Percentiles rank a stretch among this genome's conserved stretches.
Evolutionary conservation across 2,888 invertebrate genomes (phyloP).

Genomic region (Aproaerema taeniolella): DNA sequence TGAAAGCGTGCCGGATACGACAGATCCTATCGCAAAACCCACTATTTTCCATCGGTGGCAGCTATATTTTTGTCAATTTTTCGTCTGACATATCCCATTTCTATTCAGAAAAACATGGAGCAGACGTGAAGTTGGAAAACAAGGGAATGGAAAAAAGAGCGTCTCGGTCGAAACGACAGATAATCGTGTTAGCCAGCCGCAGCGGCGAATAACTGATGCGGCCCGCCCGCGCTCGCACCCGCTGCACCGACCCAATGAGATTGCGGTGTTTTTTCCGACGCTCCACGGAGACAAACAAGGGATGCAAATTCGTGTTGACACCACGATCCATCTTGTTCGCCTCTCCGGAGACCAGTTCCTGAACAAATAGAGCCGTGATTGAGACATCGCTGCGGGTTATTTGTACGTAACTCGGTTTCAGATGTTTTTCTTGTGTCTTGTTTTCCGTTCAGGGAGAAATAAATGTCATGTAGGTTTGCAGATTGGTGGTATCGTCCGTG

Average conservation of each 20-base stretch:
- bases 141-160: slow-evolving; percentile 72
- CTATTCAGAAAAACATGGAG: slow-evolving; percentile 73
- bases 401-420: slow-evolving; percentile 38
- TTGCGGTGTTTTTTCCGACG: slow-evolving; percentile 70
- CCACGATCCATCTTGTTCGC: slow-evolving; percentile 75
- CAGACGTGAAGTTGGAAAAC: slow-evolving; percentile 73
- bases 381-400: slow-evolving; percentile 56
- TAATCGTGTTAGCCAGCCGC: slow-evolving; percentile 74
- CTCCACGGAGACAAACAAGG: slow-evolving; percentile 71
- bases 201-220: slow-evolving; percentile 69
- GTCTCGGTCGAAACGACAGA: slow-evolving; percentile 71
- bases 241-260: slow-evolving; percentile 71
- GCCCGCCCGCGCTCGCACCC: slow-evolving; percentile 33
- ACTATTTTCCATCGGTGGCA: slow-evolving; percentile 66
- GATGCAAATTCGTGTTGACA: slow-evolving; percentile 78
- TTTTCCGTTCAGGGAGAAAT: slow-evolving; percentile 33
- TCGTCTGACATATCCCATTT: slow-evolving; percentile 75
- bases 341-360: slow-evolving; percentile 66
- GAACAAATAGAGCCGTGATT: slow-evolving; percentile 70
- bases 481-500: slow-evolving; percentile 14
- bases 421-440: slow-evolving; percentile 40
- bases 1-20: slow-evolving; percentile 43
- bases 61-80: slow-evolving; percentile 76
- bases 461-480: slow-evolving; percentile 19
- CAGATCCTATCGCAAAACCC: slow-evolving; percentile 68